Base-by-base conservation (phyloP, 2,113 vertebrate species). In the Pachypanchax playfairii region DNA sequence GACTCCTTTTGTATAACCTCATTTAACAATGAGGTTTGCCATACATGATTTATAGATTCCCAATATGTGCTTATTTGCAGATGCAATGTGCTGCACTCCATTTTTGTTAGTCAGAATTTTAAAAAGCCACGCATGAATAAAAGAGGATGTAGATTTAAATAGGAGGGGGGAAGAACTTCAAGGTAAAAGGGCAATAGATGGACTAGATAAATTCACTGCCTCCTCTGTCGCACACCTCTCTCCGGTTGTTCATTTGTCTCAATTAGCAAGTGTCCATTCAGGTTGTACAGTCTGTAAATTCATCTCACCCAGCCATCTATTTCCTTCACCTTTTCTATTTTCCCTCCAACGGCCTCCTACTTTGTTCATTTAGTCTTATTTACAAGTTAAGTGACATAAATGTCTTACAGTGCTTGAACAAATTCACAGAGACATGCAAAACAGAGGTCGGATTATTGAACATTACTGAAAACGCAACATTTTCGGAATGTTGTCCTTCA, bases 21-120 rank as follows among this genome's bases (percentile, higher is more conserved):
- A 58, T 84, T 80, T 76, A 83, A 75, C 65, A 76, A 84, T 63
- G 69, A 78, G 78, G n/a, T 72, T 80, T 69, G 68, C 70, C 74
- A 31, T 62, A 39, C 41, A 71, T 87, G 85, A 88, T 88, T 87
- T 87, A 88, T 87, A 84, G 85, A 85, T 82, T 60, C 60, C 72
- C 79, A 84, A 79, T 73, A 80, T 61, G 24, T 42, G 66, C 74
- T 72, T 68, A 82, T 28, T 38, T 66, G 64, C 49, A 68, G 70
- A 68, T 13, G 44, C 56, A 64, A 54, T 18, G 56, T 41, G 70
- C 72, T 22, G 58, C 18, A n/a, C 56, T 72, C 36, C 38, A 50
- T 66, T 73, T 20, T 70, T 80, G 49, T 71, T 77, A 64, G 57
- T 66, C 61, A n/a, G 49, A 73, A 57, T 8, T 21, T 52, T 38